A percentile compares a stretch with the other conserved stretches of the same genome.
Evolutionary conservation across 2,888 invertebrate genomes (phyloP).

Genomic region (Brassicogethes aeneus): DNA sequence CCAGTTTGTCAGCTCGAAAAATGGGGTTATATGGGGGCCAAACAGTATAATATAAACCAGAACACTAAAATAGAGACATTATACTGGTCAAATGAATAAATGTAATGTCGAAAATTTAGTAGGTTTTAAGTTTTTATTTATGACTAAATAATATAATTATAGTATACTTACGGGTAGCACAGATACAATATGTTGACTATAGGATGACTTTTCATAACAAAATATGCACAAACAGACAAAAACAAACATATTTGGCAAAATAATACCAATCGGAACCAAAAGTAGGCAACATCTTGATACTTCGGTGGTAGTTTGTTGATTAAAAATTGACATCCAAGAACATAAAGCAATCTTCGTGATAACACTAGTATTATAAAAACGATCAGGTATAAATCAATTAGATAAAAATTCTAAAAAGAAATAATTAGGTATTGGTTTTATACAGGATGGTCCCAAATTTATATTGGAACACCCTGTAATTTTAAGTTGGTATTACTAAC

Average conservation of each 20-base stretch:
- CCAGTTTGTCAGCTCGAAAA: constrained; percentile 54
- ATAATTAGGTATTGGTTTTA: no score
- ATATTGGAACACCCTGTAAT: neutral
- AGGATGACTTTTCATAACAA: constrained; percentile 66
- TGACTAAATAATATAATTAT: constrained; percentile 3
- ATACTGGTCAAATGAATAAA: neutral
- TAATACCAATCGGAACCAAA: constrained; percentile 49
- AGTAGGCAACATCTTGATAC: constrained; percentile 20
- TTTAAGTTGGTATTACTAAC: constrained; percentile 47
- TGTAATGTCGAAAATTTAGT: constrained; percentile 1
- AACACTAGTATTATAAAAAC: constrained; percentile 76
- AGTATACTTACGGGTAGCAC: constrained; percentile 79
- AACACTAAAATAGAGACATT: constrained; percentile 53
- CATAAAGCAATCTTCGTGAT: constrained; percentile 67
- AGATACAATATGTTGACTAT: constrained; percentile 74
- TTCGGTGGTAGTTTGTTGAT: constrained; percentile 17
- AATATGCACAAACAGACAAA: constrained; percentile 60
- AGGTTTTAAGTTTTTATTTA: constrained; percentile 5
- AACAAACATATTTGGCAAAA: constrained; percentile 51
- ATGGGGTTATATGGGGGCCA: constrained; percentile 67
- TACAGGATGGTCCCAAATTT: no score
- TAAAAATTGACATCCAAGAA: constrained; percentile 30
- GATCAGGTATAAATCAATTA: constrained; percentile 84
- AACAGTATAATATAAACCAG: constrained; percentile 74
- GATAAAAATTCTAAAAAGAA: constrained; percentile 78